Percentiles rank a stretch among this genome's conserved stretches.
phyloP scores from a whole-genome alignment of 64 coral and sea anemone genomes.

The Catalaphyllia jardinei region DNA sequence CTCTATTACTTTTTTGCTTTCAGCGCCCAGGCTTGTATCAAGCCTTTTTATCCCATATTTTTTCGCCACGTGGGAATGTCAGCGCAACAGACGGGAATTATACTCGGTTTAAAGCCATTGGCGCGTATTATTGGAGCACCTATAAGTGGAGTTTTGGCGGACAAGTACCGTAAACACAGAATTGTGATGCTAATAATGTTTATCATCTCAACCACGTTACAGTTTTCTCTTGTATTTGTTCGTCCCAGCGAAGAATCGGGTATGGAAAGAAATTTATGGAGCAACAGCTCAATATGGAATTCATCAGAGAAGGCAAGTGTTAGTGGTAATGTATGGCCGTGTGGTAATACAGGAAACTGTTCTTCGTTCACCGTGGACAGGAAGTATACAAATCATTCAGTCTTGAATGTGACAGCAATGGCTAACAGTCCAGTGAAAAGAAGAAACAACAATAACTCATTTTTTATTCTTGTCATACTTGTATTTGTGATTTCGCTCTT shows the following conservation, averaged over 20 bases:
- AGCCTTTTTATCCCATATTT: constrained; percentile 51
- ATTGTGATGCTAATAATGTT: constrained; percentile 23
- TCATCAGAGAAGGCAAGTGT: neutral
- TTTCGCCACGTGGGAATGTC: constrained; percentile 65
- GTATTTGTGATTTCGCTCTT: neutral
- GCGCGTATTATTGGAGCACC: constrained; percentile 39
- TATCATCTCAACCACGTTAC: neutral
- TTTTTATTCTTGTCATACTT: neutral
- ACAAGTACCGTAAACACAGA: constrained; percentile 71
- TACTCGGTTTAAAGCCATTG: constrained; percentile 44
- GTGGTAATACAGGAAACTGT: neutral
- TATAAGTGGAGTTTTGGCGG: constrained; percentile 54
- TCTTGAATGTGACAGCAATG: neutral
- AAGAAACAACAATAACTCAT: neutral
- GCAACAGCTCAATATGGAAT: neutral
- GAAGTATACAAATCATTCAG: neutral
- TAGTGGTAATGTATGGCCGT: neutral
- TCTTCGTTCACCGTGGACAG: neutral
- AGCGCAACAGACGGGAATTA: constrained; percentile 37
- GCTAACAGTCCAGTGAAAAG: neutral
- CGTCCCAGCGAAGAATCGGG: neutral
- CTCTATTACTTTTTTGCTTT: constrained; percentile 74
- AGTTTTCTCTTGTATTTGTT: constrained; percentile 27
- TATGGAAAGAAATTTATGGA: neutral
- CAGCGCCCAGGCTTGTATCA: constrained; percentile 35